Base-by-base conservation (phyloP, 2,797 vertebrate species). In the Malurus splendens region DNA sequence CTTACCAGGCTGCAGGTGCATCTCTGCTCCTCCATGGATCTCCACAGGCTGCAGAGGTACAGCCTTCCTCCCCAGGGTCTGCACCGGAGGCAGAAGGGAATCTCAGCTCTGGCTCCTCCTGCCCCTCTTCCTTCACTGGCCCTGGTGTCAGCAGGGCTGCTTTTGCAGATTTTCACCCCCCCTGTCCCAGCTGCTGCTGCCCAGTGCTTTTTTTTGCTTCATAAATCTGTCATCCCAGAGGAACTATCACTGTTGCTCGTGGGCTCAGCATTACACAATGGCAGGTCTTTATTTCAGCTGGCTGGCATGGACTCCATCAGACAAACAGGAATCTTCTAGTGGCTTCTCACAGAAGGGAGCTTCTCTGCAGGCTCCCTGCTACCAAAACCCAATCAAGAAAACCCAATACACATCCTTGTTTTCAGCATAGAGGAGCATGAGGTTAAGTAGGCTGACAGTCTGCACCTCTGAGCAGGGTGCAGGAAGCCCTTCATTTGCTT, bases 141-240 rank as follows among this genome's bases (percentile, higher is more conserved):
- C 10, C 24, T 39, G 8, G 6, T 4, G 4, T 50, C 71, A 68
- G 12, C 6, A 45, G 45, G 6, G 20, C 10, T 64, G 25, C 22
- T 36, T 28, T 60, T 0, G 0, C 15, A 16, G 3, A 16, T 33
- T 45, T 51, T 65, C 32, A 70, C 7, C 20, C 4, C 55, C 7
- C 51, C 65, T 50, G 33, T 36, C 16, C 28, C 2, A 11, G 6
- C 17, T 41, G 17, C 30, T 57, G 18, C 47, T 75, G 42, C 4
- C 20, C 18, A 10, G 12, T 20, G 23, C 0, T 2, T 39, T 60
- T 19, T 36, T 5, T 10, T 3, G 6, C 15, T 18, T 45, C 4
- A 24, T 42, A 38, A 56, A n/a, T 51, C 30, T 16, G 9, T 33
- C 18, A 42, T 48, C 3, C 12, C 32, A 72, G 24, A 33, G 47